phyloP scores from a whole-genome alignment of 2,888 invertebrate species.

The Calliopum simillimum region DNA sequence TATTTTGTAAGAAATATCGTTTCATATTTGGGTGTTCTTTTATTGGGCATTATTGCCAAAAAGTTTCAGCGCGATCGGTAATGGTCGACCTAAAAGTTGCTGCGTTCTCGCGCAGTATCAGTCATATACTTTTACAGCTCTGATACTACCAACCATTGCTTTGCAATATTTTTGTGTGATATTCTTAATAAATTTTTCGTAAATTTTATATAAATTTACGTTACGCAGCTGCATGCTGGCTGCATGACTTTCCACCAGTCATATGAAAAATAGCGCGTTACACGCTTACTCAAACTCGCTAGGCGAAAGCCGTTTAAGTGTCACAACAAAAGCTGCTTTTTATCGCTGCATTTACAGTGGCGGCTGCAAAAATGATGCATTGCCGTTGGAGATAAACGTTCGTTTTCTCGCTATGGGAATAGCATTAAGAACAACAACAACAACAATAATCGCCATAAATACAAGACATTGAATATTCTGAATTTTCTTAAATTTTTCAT shows the following conservation, averaged over 20 bases:
- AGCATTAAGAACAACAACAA: conserved; percentile 23
- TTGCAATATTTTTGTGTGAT: conserved; percentile 37
- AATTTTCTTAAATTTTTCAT: conserved; percentile 14
- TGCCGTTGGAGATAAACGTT: conserved; percentile 39
- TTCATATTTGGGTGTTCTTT: too few species aligned
- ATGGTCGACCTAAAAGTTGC: too few species aligned
- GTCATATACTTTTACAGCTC: too few species aligned
- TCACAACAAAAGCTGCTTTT: conserved; percentile 15
- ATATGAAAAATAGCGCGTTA: conserved; percentile 20
- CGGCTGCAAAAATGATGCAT: conserved; percentile 36
- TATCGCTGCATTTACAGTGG: conserved; percentile 23
- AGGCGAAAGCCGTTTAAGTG: neutral
- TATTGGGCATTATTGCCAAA: too few species aligned
- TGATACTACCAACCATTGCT: conserved; percentile 15
- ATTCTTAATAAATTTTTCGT: conserved; percentile 36
- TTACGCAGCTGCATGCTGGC: conserved; percentile 35
- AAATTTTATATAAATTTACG: conserved; percentile 37
- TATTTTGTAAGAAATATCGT: too few species aligned
- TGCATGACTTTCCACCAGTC: conserved; percentile 10
- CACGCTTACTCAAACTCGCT: neutral
- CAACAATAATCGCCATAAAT: conserved; percentile 13
- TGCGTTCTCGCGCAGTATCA: too few species aligned
- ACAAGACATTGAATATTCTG: conserved; percentile 10
- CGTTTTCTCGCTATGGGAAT: conserved; percentile 30
- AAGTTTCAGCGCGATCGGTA: too few species aligned